These are phyloP conservation scores for Neosilurus mollespiculum DNA, from an alignment of 2,797 vertebrate species.

Conservation along the genomic window DNA sequence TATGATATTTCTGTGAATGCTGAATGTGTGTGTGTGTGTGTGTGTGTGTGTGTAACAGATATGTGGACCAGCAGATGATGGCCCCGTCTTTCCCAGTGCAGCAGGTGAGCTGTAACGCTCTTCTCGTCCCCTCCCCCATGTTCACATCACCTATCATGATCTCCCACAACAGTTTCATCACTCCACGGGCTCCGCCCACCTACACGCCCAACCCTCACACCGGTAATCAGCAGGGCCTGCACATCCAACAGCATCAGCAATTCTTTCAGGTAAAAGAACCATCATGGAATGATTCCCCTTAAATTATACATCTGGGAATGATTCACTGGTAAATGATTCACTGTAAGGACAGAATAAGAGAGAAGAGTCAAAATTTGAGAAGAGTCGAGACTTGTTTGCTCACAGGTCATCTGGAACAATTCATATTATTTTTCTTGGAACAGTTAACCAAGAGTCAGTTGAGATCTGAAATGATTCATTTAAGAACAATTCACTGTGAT, in stretches of 20 bases:
- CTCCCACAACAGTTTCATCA: conserved; percentile 70
- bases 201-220: conserved; percentile 72
- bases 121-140: conserved; percentile 69
- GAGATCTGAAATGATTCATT: not conserved
- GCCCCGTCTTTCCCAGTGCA: conserved; percentile 71
- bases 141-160: conserved; percentile 77
- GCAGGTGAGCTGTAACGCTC: conserved; percentile 71
- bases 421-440: not conserved
- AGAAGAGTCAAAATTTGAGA: not conserved
- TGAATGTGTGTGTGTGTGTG: not conserved
- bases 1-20: too few relatives aligned
- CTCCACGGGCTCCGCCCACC: conserved; percentile 71
- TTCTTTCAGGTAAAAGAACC: conserved; percentile 76
- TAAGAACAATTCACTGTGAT: not conserved
- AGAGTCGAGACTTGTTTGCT: not conserved
- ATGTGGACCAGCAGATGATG: conserved; percentile 79
- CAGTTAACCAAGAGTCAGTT: not conserved
- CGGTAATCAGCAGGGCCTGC: conserved; percentile 65
- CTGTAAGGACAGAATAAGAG: not conserved
- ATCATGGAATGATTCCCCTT: not conserved
- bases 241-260: conserved; percentile 77
- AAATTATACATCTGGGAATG: not conserved
- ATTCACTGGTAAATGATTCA: not conserved
- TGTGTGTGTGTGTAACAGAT: conserved; percentile 66
- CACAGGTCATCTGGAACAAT: not conserved